Evolutionary conservation across 2,797 vertebrate species (phyloP).

Genomic region (Danio tinwini): DNA sequence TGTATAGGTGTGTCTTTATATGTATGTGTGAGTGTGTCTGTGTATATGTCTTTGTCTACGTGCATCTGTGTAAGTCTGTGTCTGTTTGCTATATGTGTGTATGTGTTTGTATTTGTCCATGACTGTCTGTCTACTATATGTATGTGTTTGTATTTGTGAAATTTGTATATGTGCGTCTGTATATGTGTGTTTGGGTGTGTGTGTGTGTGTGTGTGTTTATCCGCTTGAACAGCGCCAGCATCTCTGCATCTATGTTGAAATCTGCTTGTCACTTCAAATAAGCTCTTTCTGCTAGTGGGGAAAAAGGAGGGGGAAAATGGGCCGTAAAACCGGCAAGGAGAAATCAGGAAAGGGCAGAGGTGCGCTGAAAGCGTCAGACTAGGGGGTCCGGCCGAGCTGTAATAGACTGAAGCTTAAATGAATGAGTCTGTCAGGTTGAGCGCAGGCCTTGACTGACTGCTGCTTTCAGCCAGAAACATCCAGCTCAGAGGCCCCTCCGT

Average conservation of each 20-base stretch:
- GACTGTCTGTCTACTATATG: no score
- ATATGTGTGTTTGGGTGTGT: no score
- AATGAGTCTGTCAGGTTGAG: slow-evolving; percentile 60
- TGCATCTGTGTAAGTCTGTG: no score
- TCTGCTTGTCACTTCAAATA: slow-evolving; percentile 41
- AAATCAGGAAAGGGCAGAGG: slow-evolving; percentile 30
- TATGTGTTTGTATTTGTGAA: no score
- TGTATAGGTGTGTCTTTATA: no score
- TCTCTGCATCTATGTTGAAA: slow-evolving; percentile 19
- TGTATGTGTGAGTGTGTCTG: no score
- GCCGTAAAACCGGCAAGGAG: background rate
- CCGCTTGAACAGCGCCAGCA: background rate
- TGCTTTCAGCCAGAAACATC: slow-evolving; percentile 44
- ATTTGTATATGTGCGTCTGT: background rate
- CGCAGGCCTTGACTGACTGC: slow-evolving; percentile 57
- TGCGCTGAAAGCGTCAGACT: background rate
- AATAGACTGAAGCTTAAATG: slow-evolving; percentile 56
- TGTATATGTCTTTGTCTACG: no score
- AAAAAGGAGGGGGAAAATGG: background rate
- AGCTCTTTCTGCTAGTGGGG: slow-evolving; percentile 36
- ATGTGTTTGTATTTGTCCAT: background rate
- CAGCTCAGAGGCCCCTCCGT: slow-evolving; percentile 54
- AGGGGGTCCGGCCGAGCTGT: slow-evolving; percentile 50
- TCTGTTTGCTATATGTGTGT: no score
- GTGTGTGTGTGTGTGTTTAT: background rate